Conservation (phyloP, 2,888 invertebrate species). For the Leptura quadrifasciata region DNA sequence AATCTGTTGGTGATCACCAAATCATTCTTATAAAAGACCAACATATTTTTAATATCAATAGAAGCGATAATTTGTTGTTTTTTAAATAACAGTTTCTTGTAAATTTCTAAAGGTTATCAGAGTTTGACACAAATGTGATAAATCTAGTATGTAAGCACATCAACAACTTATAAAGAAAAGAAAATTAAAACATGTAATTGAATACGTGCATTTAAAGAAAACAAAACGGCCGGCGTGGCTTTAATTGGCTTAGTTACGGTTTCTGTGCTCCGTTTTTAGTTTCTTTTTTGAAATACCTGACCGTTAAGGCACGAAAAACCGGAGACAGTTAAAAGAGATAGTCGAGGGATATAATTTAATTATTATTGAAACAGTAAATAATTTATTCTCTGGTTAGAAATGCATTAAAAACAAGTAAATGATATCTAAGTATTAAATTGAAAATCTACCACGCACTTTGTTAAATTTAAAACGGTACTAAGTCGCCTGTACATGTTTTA, state of each 20-base stretch:
- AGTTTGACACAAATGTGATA: constrained; percentile 42
- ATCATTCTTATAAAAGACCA: neutral
- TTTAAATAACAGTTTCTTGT: constrained; percentile 45
- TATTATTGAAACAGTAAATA: neutral
- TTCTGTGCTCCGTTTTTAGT: neutral
- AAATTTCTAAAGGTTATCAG: constrained; percentile 51
- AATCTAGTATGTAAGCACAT: constrained; percentile 28
- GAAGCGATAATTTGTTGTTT: constrained; percentile 31
- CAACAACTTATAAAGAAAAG: constrained; percentile 18
- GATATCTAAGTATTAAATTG: neutral
- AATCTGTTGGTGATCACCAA: neutral
- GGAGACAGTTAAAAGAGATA: neutral
- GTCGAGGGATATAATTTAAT: neutral
- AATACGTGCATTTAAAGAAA: constrained; percentile 13
- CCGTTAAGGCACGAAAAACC: neutral
- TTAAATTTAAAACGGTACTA: too few species aligned
- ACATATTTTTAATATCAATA: constrained; percentile 22
- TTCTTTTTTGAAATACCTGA: neutral
- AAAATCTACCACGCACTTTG: neutral
- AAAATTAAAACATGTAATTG: constrained; percentile 14
- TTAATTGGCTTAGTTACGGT: constrained; percentile 7
- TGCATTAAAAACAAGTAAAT: neutral
- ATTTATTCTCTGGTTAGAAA: neutral
- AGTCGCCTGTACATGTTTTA: too few species aligned
- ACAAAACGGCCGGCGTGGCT: neutral